Evolutionary conservation across 2,797 vertebrate genomes (phyloP).

Genomic region (Chelon labrosus): DNA sequence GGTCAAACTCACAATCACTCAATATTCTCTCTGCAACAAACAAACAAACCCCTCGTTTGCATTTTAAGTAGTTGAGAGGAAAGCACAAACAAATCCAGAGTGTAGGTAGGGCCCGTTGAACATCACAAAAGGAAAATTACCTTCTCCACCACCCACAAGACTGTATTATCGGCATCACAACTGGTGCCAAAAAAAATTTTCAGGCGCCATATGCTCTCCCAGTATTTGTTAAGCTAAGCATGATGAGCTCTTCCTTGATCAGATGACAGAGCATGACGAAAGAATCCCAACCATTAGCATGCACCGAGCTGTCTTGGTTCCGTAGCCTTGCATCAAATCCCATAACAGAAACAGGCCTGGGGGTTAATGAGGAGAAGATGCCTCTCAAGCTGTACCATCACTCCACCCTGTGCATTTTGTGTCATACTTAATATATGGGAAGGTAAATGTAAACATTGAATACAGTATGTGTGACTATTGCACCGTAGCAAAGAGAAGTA

Average conservation of each 20-base stretch:
- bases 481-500: background rate
- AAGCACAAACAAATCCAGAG: slow-evolving; percentile 41
- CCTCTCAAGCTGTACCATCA: slow-evolving; percentile 39
- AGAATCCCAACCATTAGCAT: slow-evolving; percentile 60
- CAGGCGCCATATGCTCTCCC: slow-evolving; percentile 65
- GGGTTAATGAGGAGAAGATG: slow-evolving; percentile 63
- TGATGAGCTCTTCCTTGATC: slow-evolving; percentile 72
- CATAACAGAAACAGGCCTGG: slow-evolving; percentile 63
- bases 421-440: slow-evolving; percentile 18
- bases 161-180: slow-evolving; percentile 31
- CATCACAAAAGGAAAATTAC: slow-evolving; percentile 62
- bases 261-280: slow-evolving; percentile 60
- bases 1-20: slow-evolving; percentile 53
- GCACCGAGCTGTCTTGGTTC: slow-evolving; percentile 50
- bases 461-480: slow-evolving; percentile 3
- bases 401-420: slow-evolving; percentile 14
- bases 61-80: slow-evolving; percentile 70
- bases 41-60: slow-evolving; percentile 70
- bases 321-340: slow-evolving; percentile 58
- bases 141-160: slow-evolving; percentile 50
- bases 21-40: slow-evolving; percentile 28
- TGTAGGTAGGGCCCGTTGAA: slow-evolving; percentile 43
- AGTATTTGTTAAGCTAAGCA: slow-evolving; percentile 73
- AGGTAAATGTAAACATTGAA: slow-evolving; percentile 2
- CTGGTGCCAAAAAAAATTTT: slow-evolving; percentile 58